These are phyloP conservation scores for Zonotrichia leucophrys DNA, from an alignment of 2,113 vertebrate species.

Conservation along the genomic window DNA sequence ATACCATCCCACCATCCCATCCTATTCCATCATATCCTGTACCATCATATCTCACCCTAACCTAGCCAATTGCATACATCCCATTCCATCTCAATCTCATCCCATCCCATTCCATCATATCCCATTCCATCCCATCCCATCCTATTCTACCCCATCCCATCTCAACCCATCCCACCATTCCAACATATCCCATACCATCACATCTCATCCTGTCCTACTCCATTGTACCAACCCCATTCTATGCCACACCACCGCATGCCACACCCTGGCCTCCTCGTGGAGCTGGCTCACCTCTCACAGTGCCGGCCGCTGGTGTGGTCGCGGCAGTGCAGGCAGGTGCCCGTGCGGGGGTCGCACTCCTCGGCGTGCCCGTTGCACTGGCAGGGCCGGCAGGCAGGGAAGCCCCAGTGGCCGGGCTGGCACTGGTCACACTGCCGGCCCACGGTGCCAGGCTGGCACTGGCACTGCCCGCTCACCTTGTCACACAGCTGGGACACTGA, in stretches of 20 bases:
- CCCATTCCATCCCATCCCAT: not conserved
- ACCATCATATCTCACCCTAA: not conserved
- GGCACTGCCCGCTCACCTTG: constrained; percentile 79
- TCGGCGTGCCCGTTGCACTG: constrained; percentile 86
- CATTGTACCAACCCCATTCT: not conserved
- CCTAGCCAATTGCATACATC: not conserved
- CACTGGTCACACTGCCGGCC: constrained; percentile 83
- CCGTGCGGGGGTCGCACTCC: constrained; percentile 81
- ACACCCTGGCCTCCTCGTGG: not conserved
- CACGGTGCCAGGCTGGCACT: constrained; percentile 63
- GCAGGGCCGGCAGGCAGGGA: constrained; percentile 87
- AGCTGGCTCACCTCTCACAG: constrained; percentile 72
- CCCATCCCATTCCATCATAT: no score
- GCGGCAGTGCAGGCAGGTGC: constrained; percentile 84
- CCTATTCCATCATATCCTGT: no score
- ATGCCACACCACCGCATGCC: accelerated
- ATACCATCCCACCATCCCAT: not conserved
- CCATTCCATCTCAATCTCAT: not conserved
- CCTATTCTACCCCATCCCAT: not conserved
- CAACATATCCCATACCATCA: not conserved
- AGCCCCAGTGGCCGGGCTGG: constrained; percentile 90
- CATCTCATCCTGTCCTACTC: not conserved
- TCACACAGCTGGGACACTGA: constrained; percentile 78
- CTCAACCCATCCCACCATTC: not conserved
- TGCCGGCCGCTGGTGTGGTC: constrained; percentile 78